Evolutionary conservation across 53 echinoderm and acorn worm genomes (phyloP).

Genomic region (Antedon mediterranea): DNA sequence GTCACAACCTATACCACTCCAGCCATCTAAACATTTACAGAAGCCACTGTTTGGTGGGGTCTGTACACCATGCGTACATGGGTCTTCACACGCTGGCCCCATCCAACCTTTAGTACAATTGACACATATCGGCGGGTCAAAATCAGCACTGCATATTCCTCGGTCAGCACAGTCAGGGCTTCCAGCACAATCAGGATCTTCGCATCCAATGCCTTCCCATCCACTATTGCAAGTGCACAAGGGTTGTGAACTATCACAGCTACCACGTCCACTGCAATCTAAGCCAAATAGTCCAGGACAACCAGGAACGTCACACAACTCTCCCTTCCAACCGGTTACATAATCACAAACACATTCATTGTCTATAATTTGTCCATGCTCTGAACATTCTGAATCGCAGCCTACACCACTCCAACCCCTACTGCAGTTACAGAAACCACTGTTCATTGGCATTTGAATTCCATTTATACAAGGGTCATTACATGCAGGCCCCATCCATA

Average conservation of each 20-base stretch:
- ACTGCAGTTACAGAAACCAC: slow-evolving; percentile 56
- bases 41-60: slow-evolving; percentile 66
- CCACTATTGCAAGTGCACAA: slow-evolving; percentile 63
- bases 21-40: slow-evolving; percentile 50
- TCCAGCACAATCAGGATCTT: slow-evolving; percentile 70
- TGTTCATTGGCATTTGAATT: slow-evolving; percentile 59
- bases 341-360: slow-evolving; percentile 49
- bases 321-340: slow-evolving; percentile 72
- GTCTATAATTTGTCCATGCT: slow-evolving; percentile 56
- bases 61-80: slow-evolving; percentile 59
- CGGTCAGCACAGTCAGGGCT: slow-evolving; percentile 57
- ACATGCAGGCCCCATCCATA: slow-evolving; percentile 82
- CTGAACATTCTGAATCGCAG: slow-evolving; percentile 76
- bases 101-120: slow-evolving; percentile 68
- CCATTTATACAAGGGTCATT: slow-evolving; percentile 63
- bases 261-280: slow-evolving; percentile 66
- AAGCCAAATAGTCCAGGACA: slow-evolving; percentile 59
- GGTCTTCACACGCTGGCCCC: slow-evolving; percentile 89
- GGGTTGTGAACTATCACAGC: slow-evolving; percentile 70
- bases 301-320: slow-evolving; percentile 71
- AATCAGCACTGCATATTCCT: slow-evolving; percentile 63
- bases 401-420: slow-evolving; percentile 77
- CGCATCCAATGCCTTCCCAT: slow-evolving; percentile 64
- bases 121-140: slow-evolving; percentile 64
- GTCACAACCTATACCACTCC: slow-evolving; percentile 76